A percentile compares a stretch with the other conserved stretches of the same genome.
These are phyloP conservation scores for Dendrocincla tyrannina DNA, from an alignment of 2,797 vertebrate genomes.

Conservation along the genomic window DNA sequence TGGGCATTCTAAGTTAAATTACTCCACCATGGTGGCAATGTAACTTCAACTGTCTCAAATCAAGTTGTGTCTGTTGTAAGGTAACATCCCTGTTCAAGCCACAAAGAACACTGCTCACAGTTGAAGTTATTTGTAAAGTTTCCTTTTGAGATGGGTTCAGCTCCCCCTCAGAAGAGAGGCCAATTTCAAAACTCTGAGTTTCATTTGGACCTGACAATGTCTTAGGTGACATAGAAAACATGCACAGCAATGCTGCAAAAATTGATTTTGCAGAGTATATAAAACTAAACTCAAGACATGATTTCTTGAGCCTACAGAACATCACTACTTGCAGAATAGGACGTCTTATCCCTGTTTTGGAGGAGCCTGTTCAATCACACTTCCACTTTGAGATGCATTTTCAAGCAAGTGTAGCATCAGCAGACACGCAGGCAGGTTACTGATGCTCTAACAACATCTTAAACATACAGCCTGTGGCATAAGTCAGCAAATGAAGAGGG, in stretches of 20 bases:
- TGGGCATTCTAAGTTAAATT: background rate
- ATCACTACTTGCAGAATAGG: no score
- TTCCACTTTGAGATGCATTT: background rate
- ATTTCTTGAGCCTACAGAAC: background rate
- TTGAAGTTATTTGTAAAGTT: background rate
- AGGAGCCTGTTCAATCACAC: background rate
- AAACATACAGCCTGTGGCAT: background rate
- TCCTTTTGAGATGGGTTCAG: background rate
- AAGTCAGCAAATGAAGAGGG: background rate
- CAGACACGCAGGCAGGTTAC: background rate
- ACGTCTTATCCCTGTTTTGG: background rate
- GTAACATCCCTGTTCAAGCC: background rate
- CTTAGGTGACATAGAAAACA: background rate
- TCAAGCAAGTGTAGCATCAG: background rate
- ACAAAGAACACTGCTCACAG: background rate
- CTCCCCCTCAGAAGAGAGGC: background rate
- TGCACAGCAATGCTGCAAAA: background rate
- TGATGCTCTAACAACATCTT: background rate
- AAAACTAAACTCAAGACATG: background rate
- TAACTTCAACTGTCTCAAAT: background rate
- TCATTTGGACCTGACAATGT: background rate
- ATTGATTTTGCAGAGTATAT: background rate
- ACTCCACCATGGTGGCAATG: background rate
- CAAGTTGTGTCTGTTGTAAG: background rate
- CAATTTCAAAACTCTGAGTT: background rate